These are phyloP conservation scores for Pedetes capensis DNA, from an alignment of 2,113 vertebrate genomes.

Conservation along the genomic window DNA sequence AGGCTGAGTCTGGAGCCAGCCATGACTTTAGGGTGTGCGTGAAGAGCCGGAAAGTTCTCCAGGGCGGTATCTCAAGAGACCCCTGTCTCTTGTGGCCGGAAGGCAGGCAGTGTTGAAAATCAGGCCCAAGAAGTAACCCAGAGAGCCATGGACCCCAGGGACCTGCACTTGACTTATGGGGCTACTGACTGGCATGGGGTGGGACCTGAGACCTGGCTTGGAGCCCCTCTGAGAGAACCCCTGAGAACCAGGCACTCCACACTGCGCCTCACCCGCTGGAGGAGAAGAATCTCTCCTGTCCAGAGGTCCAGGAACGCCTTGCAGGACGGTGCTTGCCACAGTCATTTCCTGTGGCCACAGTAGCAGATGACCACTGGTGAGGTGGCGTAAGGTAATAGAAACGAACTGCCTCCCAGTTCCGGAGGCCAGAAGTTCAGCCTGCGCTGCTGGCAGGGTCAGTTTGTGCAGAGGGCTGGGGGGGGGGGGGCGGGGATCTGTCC, in stretches of 20 bases:
- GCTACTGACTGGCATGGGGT: no score
- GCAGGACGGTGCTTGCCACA: not conserved
- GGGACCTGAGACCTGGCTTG: no score
- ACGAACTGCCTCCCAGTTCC: not conserved
- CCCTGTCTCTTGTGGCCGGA: not conserved
- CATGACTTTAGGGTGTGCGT: accelerated
- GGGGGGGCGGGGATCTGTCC: no score
- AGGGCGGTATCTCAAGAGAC: not conserved
- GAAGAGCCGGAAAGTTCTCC: not conserved
- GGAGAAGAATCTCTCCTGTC: not conserved
- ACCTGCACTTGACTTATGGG: accelerated
- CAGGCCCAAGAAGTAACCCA: not conserved
- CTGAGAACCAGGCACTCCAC: accelerated
- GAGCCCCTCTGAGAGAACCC: not conserved
- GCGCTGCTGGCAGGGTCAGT: no score
- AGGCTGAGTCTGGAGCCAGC: not conserved
- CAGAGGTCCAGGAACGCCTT: not conserved
- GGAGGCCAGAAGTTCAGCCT: not conserved
- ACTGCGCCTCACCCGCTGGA: accelerated
- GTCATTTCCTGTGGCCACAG: not conserved
- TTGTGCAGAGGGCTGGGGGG: no score
- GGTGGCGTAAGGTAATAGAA: not conserved
- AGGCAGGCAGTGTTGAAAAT: not conserved
- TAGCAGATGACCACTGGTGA: not conserved
- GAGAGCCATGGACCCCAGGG: not conserved